Evolutionary conservation across 2,888 invertebrate genomes (phyloP), one percentile per base, ranked within the genome.

Genomic region (Tuta absoluta): DNA sequence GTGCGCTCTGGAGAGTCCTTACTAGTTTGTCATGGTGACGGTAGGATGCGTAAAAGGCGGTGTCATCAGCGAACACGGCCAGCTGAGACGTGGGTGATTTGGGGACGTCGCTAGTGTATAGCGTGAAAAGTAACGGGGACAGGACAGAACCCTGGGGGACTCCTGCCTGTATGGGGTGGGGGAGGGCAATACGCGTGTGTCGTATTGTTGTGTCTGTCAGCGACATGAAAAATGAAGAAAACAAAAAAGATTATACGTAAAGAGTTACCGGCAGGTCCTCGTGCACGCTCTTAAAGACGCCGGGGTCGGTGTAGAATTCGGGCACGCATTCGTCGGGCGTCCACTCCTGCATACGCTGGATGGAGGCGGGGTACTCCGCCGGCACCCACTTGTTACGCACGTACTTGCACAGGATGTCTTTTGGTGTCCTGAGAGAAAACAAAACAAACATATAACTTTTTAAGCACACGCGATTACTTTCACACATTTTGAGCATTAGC

Each of bases 321-420:
- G 99, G 99, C 80, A 99, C 98, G 80, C 99, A 99, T 86, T 99
- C 99, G 81, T 99, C 99, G 0, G 99, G 99, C 0, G 98, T 98
- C 99, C 99, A 99, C 77, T 97, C 96, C 78, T 98, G 98, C 83
- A 99, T 93, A 48, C 99, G 93, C 77, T 96, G 96, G 78, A 99
- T 96, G 1, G 97, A 96, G 4, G 94, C 95, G 0, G 98, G 98
- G 86, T 98, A 98, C 84, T 97, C 97, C 0, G 96, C 95, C 0
- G 97, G 96, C 21, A 99, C 98, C 98, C 99, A 99, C 75, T 97
- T 95, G 58, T 96, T 95, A 24, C 98, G 92, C 0, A 98, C 98
- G 78, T 98, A 94, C 78, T 96, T 96, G 80, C 98, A 98, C 5
- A 99, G 92, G 2, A 98, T 94, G 49, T 95, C 94, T 80, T 96